Evolutionary conservation across 37 sponge, comb jelly and placozoan species (phyloP).

Genomic region (Eunapius fragilis): DNA sequence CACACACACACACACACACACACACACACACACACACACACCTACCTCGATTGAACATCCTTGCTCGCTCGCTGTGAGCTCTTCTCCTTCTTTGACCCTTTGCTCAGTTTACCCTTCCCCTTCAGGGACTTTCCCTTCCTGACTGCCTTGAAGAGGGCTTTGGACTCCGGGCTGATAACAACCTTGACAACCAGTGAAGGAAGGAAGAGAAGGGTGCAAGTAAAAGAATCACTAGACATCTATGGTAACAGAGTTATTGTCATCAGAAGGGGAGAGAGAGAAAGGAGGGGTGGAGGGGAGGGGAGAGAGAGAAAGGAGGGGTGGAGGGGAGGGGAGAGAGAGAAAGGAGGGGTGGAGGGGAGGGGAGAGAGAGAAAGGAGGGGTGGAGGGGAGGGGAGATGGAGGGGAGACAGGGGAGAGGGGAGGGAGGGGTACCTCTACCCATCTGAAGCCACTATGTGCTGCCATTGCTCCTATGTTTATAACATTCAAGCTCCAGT

Average conservation of each 20-base stretch:
- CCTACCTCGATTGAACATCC: background rate
- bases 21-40: background rate
- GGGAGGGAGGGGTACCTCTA: too few relatives aligned
- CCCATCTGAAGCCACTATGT: too few relatives aligned
- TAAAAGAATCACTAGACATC: too few relatives aligned
- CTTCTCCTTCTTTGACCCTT: background rate
- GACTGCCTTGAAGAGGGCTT: background rate
- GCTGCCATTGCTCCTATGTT: too few relatives aligned
- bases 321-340: background rate
- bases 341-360: background rate
- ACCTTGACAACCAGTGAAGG: background rate
- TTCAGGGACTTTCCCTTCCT: slow-evolving; percentile 4
- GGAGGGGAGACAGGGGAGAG: too few relatives aligned
- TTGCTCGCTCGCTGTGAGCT: background rate
- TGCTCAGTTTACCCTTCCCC: background rate
- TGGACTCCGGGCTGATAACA: slow-evolving; percentile 14
- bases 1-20: too few relatives aligned
- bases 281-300: too few relatives aligned
- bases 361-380: background rate
- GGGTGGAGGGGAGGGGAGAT: too few relatives aligned
- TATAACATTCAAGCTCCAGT: too few relatives aligned
- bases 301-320: too few relatives aligned
- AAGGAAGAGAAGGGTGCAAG: background rate
- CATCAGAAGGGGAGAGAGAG: too few relatives aligned
- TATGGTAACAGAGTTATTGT: too few relatives aligned